Evolutionary conservation across 2,888 invertebrate genomes (phyloP).

Genomic region (Chaitophorus viminalis): DNA sequence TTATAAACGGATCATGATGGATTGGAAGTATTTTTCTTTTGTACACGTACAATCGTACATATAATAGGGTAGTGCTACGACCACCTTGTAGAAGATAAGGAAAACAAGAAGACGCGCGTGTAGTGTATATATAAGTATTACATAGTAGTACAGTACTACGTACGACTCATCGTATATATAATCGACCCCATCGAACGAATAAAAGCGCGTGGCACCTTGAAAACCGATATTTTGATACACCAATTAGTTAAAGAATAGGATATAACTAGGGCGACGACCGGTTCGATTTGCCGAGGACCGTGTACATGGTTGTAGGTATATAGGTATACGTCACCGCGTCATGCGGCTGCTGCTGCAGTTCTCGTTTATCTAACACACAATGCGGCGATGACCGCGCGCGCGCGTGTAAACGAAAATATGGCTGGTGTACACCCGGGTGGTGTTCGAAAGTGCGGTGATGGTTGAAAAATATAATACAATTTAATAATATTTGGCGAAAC

Average conservation of each 20-base stretch:
- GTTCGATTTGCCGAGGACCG: constrained; percentile 24
- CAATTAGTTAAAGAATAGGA: constrained; percentile 48
- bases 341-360: neutral
- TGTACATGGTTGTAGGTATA: neutral
- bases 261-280: constrained; percentile 58
- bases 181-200: constrained; percentile 42
- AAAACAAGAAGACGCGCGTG: neutral
- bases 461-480: no score
- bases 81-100: neutral
- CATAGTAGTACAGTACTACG: no score
- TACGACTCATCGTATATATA: constrained; percentile 7
- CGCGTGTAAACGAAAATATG: no score
- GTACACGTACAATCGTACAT: neutral
- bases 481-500: no score
- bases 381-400: neutral
- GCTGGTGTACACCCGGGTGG: no score
- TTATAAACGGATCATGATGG: constrained; percentile 38
- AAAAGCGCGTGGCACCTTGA: constrained; percentile 53
- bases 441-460: no score
- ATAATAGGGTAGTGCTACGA: constrained; percentile 1
- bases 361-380: neutral
- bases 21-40: constrained; percentile 6
- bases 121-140: neutral
- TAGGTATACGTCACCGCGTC: no score
- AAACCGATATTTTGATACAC: constrained; percentile 55